These are phyloP conservation scores for Pyrocephalus nanus DNA, from an alignment of 2,797 vertebrate genomes.

Conservation along the genomic window DNA sequence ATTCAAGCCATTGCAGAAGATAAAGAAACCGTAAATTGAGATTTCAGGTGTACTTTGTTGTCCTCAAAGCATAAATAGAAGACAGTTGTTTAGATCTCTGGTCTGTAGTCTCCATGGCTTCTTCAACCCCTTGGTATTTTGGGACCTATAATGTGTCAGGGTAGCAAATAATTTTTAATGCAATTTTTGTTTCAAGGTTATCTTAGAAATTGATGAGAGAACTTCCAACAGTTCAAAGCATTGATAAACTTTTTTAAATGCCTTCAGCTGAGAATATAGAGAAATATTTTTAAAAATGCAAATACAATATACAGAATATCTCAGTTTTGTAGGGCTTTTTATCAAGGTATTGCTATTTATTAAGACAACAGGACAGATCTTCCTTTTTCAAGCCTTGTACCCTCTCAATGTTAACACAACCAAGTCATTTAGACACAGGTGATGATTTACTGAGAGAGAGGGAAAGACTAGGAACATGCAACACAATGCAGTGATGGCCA, in stretches of 20 bases:
- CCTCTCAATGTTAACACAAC: neutral
- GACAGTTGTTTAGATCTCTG: neutral
- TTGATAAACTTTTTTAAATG: neutral
- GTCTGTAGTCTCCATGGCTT: neutral
- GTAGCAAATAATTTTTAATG: neutral
- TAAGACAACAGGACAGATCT: neutral
- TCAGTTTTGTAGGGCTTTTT: neutral
- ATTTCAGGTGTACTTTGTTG: neutral
- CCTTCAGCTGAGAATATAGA: neutral
- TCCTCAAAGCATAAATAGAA: neutral
- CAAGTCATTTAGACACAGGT: neutral
- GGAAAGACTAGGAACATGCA: neutral
- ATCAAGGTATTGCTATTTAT: neutral
- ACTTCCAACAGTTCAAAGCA: neutral
- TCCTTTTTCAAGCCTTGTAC: neutral
- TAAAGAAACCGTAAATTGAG: conserved; percentile 14
- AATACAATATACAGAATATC: neutral
- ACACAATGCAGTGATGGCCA: neutral
- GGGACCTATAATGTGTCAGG: neutral
- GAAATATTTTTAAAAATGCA: neutral
- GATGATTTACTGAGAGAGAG: neutral
- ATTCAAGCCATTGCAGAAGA: conserved; percentile 35
- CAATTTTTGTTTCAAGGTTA: neutral
- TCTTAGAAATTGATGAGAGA: neutral
- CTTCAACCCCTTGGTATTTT: neutral